Evolutionary conservation across 1,140 invertebrate species (phyloP).

Genomic region (Caerostris darwini): DNA sequence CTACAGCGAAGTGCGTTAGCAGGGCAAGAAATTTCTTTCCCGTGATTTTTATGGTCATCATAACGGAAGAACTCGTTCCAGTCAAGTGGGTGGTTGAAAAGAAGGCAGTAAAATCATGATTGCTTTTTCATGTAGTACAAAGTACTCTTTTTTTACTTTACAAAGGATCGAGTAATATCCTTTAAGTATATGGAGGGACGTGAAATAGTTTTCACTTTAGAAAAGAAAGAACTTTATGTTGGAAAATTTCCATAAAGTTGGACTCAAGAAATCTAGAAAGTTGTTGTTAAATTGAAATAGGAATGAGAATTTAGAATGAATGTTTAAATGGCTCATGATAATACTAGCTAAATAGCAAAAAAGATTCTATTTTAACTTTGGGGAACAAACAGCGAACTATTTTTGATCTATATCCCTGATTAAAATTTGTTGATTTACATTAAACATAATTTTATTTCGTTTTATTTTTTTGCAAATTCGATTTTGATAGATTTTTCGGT

Average conservation of each 20-base stretch:
- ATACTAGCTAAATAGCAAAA: background rate
- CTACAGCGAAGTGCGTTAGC: background rate
- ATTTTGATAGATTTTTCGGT: too few species aligned
- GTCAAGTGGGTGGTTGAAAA: conserved; percentile 33
- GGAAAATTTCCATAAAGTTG: background rate
- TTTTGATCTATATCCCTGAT: too few species aligned
- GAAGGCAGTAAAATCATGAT: conserved; percentile 36
- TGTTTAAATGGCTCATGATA: background rate
- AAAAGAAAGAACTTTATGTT: background rate
- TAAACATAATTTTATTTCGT: too few species aligned
- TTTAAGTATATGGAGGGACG: background rate
- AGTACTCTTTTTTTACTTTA: conserved; percentile 13
- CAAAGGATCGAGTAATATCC: conserved; percentile 22
- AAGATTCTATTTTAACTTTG: too few species aligned
- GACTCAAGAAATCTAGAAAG: background rate
- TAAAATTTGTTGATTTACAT: too few species aligned
- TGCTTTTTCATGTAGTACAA: conserved; percentile 55
- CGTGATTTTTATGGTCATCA: conserved; percentile 46
- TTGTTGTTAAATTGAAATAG: background rate
- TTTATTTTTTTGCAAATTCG: too few species aligned
- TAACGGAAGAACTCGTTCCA: conserved; percentile 44
- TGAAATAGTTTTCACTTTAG: conserved; percentile 11
- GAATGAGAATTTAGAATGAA: background rate
- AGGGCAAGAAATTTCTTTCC: conserved; percentile 9
- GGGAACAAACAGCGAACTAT: too few species aligned